Base-by-base conservation (phyloP, 2,888 invertebrate species). In the Caenorhabditis sinica region DNA sequence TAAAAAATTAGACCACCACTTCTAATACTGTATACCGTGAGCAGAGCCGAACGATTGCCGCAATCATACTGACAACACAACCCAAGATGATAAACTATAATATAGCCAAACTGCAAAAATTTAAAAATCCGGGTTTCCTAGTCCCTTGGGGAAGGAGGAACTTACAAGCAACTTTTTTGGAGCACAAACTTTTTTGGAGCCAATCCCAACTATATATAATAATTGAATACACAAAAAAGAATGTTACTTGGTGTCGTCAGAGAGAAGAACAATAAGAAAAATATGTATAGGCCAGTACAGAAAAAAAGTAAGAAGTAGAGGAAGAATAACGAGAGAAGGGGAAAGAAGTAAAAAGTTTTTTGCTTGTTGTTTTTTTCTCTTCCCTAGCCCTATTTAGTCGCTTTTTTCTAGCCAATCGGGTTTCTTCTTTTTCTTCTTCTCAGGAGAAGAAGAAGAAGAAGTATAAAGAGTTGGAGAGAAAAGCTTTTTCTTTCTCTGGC, bases 11-110 rank as follows among this genome's bases (percentile, higher is more conserved):
- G 49, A 5, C 49, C 20, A 20, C 20, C 51, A 5, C 8, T 51
- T n/a, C n/a, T n/a, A n/a, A n/a, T n/a, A n/a, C n/a, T 2, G 25
- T 63, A 49, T 66, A 66, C 49, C 49, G 66, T 66, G 66, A 51
- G 49, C 51, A 66, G 3, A 43, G 23, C 13, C 63, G 63, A 63
- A 40, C 63, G 25, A 63, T 43, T 43, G 63, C 43, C 1, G 63
- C 13, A 9, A 63, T 15, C 40, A 63, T 63, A 9, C 5, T 11
- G 40, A 11, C 6, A 11, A 40, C 13, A 40, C 6, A 13, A 6
- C 6, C 40, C 33, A 9, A 36, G 4, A 36, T 9, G 33, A 40
- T 2, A 6, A 40, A 40, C 13, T 11, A 11, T 40, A 11, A 40
- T 40, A 40, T 6, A 40, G 11, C 6, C 13, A 40, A 20, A 51